Percentiles rank a stretch among this genome's conserved stretches.
phyloP scores from a whole-genome alignment of 2,888 invertebrate genomes.

The Nebria salina region DNA sequence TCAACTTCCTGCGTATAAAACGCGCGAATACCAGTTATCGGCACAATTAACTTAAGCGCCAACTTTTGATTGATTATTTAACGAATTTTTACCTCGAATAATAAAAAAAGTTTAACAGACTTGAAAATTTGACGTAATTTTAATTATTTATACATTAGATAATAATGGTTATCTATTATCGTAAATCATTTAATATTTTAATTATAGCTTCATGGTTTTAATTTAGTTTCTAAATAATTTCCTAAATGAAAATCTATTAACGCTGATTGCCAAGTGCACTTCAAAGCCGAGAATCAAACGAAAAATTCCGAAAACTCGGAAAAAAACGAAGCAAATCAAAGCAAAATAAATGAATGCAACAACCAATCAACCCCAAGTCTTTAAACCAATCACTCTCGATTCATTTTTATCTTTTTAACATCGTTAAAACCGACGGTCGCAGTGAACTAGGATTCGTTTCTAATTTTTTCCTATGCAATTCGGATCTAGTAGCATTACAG shows the following conservation, averaged over 20 bases:
- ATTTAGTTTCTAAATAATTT: background rate
- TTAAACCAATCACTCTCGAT: background rate
- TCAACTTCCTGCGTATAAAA: constrained; percentile 35
- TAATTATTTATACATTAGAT: background rate
- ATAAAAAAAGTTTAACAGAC: background rate
- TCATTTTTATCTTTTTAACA: constrained; percentile 32
- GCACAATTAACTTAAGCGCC: constrained; percentile 39
- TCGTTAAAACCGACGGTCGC: constrained; percentile 29
- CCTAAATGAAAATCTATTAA: background rate
- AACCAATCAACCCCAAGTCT: background rate
- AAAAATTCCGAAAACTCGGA: background rate
- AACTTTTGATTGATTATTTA: constrained; percentile 43
- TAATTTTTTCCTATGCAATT: constrained; percentile 35
- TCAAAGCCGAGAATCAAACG: background rate
- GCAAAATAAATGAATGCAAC: constrained; percentile 3
- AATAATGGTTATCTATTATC: background rate
- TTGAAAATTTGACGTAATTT: background rate
- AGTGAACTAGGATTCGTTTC: constrained; percentile 26
- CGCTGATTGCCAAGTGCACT: background rate
- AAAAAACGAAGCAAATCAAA: background rate
- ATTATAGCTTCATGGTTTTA: background rate
- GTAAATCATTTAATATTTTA: background rate
- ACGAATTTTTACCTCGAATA: background rate
- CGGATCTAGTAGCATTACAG: constrained; percentile 22
- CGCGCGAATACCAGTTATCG: constrained; percentile 16